Evolutionary conservation across 2,888 invertebrate genomes (phyloP), one percentile per base, ranked within the genome.

Genomic region (Platynereis dumerilii): DNA sequence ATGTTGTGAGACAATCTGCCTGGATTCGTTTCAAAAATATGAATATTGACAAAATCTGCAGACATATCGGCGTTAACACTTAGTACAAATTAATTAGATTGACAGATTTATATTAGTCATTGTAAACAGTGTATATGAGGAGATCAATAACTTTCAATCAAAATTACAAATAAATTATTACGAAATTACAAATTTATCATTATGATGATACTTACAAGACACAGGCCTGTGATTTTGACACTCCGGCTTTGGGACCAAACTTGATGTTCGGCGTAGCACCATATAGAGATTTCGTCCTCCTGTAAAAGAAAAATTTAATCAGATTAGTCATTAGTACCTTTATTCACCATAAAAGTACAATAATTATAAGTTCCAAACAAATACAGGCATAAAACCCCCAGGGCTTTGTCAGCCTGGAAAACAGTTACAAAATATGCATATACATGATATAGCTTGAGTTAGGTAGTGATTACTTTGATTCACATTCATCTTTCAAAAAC

Each of bases 181-280:
- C 26, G 24, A 3, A 52, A 52, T 17, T 15, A 55, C 26, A 17
- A 10, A 17, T n/a, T n/a, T n/a, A n/a, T n/a, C n/a, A n/a, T n/a
- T n/a, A n/a, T n/a, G n/a, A n/a, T 5, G 7, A 22, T 86, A 92
- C 94, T 92, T 87, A 95, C 96, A 96, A 93, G 84, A 95, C 92
- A 92, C 94, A 93, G 44, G 93, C 93, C 17, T 95, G 93, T 86
- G 93, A 95, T 87, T 95, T 96, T 93, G 95, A 92, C 83, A 96
- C 94, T 76, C 95, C 91, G 78, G 96, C 96, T 87, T 96, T 96
- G 89, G 96, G 96, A 88, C 96, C 96, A 86, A 97, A 96, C 82
- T 95, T 94, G 85, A 95, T 95, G 76, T 95, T 92, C 0, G 96
- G 96, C 72, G 93, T 95, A 12, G 96, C 96, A 22, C 96, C 96